Evolutionary conservation across 2,113 vertebrate species (phyloP).

Genomic region (Stercorarius parasiticus): DNA sequence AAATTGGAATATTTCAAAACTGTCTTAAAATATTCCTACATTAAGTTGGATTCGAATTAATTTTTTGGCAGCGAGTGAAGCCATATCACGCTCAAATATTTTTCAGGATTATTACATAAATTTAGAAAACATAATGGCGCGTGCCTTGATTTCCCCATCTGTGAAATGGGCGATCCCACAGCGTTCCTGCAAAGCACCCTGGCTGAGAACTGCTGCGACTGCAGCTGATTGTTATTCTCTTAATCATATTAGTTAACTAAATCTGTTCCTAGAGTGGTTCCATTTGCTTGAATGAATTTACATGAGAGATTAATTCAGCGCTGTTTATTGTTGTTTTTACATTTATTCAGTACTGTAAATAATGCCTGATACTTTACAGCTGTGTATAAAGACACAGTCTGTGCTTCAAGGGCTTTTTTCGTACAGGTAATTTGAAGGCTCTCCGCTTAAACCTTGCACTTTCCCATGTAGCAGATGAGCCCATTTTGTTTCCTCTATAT

Average conservation of each 20-base stretch:
- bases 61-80: not conserved
- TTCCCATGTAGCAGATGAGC: not conserved
- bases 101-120: not conserved
- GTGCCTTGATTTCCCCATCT: slow-evolving; percentile 45
- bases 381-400: not conserved
- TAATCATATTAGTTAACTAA: slow-evolving; percentile 60
- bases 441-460: not conserved
- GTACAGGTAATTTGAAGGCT: not conserved
- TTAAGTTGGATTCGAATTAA: not conserved
- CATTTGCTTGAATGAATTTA: slow-evolving; percentile 65
- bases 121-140: not conserved
- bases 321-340: slow-evolving; percentile 50
- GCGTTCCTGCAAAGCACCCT: not conserved
- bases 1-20: not conserved
- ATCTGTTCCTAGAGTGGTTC: slow-evolving; percentile 58
- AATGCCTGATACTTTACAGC: slow-evolving; percentile 31
- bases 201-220: not conserved
- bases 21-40: not conserved
- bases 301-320: slow-evolving; percentile 48
- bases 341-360: slow-evolving; percentile 52
- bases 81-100: not conserved
- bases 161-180: not conserved
- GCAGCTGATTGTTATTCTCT: slow-evolving; percentile 43
- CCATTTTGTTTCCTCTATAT: slow-evolving; percentile 6
- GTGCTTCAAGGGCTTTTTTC: not conserved